These are phyloP conservation scores for Acridotheres tristis DNA, from an alignment of 2,797 vertebrate genomes.

Conservation along the genomic window DNA sequence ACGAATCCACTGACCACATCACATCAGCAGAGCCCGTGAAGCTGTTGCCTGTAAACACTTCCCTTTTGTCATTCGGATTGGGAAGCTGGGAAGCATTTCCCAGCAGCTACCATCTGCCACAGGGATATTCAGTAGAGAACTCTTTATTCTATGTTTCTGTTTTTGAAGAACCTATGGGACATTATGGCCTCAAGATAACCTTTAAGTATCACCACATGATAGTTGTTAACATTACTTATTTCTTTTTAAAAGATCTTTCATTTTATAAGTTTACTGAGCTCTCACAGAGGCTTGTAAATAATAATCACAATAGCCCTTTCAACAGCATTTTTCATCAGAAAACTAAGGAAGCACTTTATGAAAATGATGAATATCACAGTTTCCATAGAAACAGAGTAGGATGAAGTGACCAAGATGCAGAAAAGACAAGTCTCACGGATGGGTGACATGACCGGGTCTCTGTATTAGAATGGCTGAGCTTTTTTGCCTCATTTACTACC, in stretches of 20 bases:
- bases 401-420: not conserved
- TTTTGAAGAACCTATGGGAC: not conserved
- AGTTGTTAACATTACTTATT: not conserved
- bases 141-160: not conserved
- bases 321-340: not conserved
- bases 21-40: not conserved
- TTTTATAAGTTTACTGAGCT: not conserved
- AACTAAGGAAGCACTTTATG: not conserved
- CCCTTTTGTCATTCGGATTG: not conserved
- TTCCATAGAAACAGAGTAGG: not conserved
- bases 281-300: not conserved
- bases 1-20: not conserved
- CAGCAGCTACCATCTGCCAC: not conserved
- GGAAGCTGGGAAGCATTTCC: not conserved
- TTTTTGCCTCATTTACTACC: not conserved
- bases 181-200: not conserved
- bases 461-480: not conserved
- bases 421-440: not conserved
- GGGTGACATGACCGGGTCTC: not conserved
- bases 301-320: not conserved
- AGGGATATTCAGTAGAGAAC: not conserved
- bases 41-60: not conserved
- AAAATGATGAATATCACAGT: not conserved
- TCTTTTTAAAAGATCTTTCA: accelerated
- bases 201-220: not conserved